Percentiles rank a stretch among this genome's conserved stretches.
Evolutionary conservation across 2,888 invertebrate species (phyloP).

Genomic region (Enoplolaimus lenunculus): DNA sequence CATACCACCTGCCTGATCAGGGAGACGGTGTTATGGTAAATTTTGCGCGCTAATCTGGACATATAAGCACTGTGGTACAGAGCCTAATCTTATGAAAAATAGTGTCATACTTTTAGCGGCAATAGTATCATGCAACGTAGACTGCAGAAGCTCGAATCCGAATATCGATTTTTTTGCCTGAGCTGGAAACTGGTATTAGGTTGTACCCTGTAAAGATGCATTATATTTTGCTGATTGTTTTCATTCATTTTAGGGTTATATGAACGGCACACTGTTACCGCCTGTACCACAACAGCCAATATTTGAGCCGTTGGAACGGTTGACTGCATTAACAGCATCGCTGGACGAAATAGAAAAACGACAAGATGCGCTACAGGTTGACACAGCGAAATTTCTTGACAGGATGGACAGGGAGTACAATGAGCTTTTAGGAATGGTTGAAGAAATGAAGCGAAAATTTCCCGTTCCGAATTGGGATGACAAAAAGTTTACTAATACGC

Average conservation of each 20-base stretch:
- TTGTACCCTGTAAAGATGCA: too few species aligned
- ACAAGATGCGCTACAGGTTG: background rate
- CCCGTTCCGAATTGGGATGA: background rate
- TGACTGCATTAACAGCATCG: background rate
- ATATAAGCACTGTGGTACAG: too few species aligned
- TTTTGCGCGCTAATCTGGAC: too few species aligned
- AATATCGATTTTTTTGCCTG: too few species aligned
- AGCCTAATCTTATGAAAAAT: too few species aligned
- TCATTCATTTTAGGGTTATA: conserved; percentile 12
- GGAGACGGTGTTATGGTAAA: too few species aligned
- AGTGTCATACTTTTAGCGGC: too few species aligned
- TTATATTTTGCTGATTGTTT: too few species aligned
- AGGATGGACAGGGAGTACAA: background rate
- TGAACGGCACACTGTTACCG: conserved; percentile 8
- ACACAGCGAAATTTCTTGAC: background rate
- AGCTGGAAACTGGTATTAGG: too few species aligned
- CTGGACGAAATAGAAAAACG: background rate
- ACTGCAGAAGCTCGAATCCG: too few species aligned
- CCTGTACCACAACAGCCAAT: conserved; percentile 10
- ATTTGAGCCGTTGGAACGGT: conserved; percentile 11
- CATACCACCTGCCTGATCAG: too few species aligned
- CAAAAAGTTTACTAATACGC: background rate
- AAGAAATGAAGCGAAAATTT: background rate
- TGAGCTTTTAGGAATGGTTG: background rate
- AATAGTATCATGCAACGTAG: too few species aligned